Evolutionary conservation across 2,888 invertebrate genomes (phyloP).

Genomic region (Caenorhabditis sp.): DNA sequence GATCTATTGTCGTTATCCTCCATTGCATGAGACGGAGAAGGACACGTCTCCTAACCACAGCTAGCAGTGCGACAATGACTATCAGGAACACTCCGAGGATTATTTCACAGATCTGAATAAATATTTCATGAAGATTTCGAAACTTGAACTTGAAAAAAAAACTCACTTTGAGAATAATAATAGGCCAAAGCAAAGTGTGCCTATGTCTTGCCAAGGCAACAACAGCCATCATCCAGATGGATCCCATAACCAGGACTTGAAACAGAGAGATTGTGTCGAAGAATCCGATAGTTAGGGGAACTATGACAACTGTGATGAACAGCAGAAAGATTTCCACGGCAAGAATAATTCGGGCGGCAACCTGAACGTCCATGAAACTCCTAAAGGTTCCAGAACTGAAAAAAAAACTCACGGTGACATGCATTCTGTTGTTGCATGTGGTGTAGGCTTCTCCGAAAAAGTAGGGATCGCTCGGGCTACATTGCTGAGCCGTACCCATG

Average conservation of each 20-base stretch:
- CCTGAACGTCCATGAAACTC: no score
- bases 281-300: constrained; percentile 62
- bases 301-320: constrained; percentile 58
- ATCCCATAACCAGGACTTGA: constrained; percentile 56
- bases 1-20: constrained; percentile 64
- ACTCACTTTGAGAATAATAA: constrained; percentile 60
- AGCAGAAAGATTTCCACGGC: constrained; percentile 55
- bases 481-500: constrained; percentile 61
- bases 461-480: constrained; percentile 53
- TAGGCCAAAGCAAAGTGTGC: constrained; percentile 60
- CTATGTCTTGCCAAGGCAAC: constrained; percentile 49
- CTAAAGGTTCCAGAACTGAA: no score
- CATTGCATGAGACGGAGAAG: constrained; percentile 63
- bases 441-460: constrained; percentile 61
- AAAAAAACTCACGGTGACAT: constrained; percentile 55
- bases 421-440: constrained; percentile 54
- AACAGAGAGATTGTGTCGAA: constrained; percentile 62
- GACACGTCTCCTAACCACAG: constrained; percentile 48
- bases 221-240: constrained; percentile 57
- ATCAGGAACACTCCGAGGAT: constrained; percentile 59
- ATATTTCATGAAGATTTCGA: neutral
- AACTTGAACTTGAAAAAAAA: neutral
- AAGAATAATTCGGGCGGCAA: constrained; percentile 56
- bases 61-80: constrained; percentile 58
- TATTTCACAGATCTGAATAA: constrained; percentile 60